Evolutionary conservation across 2,888 invertebrate genomes (phyloP), one percentile per base, ranked within the genome.

Genomic region (Acutogordius australiensis): DNA sequence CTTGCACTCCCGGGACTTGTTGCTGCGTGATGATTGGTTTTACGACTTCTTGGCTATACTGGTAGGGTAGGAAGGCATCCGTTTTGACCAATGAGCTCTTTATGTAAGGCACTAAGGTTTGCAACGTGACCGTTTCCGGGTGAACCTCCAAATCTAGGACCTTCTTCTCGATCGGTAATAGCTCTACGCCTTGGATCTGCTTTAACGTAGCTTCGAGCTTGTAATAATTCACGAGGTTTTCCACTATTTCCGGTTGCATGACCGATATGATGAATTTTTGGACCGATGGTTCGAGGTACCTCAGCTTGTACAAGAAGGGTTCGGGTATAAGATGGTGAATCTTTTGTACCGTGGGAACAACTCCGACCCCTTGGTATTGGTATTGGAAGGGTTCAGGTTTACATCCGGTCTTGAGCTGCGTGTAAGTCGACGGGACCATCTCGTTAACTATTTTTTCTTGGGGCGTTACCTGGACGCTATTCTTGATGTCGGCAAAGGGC

Each of bases 161-260:
- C 51, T 51, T 51, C 51, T 23, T 51, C 23, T 51, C 51, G 23
- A 51, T 23, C 8, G 51, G 51, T 4, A 23, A n/a, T 4, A 51
- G 4, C 23, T 51, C 26, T 13, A n/a, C 8, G 8, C 51, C 51
- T 26, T 4, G 51, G n/a, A 51, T 23, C 51, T 51, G 18, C 23
- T 51, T 23, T n/a, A 51, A 26, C 4, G n/a, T 51, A 8, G 13
- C n/a, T 21, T 23, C 18, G 4, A 51, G 23, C 23, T 23, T 51
- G 23, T 51, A 51, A 26, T 51, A 51, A 51, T 23, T 51, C 23
- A 51, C 51, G 18, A 51, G 23, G n/a, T 51, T 51, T 21, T 51
- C 51, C 13, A 51, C 51, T n/a, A 51, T 51, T 23, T 51, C 51
- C 51, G 51, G 51, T 51, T 51, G 51, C 26, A 51, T n/a, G 23